Evolutionary conservation across 37 sponge, comb jelly and placozoan species (phyloP), one percentile per base, ranked within the genome.

Genomic region (Aplysina aerophoba): DNA sequence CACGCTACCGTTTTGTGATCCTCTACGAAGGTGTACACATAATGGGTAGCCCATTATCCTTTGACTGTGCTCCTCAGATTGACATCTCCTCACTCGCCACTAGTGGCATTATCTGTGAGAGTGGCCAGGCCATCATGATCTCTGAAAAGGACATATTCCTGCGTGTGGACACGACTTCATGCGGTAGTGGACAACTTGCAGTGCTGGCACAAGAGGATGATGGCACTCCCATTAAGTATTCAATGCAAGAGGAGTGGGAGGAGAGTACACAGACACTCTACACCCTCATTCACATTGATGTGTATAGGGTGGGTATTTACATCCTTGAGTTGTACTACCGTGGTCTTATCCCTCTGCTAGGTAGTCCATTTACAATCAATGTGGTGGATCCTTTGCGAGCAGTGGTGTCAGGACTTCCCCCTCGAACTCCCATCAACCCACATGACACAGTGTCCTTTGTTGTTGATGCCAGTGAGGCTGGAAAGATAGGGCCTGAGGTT

Each of bases 321-420:
- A 58, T 62, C 11, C 79, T 91, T 0, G 78, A 81, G 1, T 74
- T 92, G 21, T 69, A 57, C 16, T 92, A 56, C 37, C 66, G 87
- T 84, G 88, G 73, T 4, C 86, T 61, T 1, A 63, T 39, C 21
- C 71, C 75, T 1, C 85, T 96, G n/a, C 90, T 92, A 21, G 86
- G 84, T 11, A 89, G 92, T 72, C 97, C 97, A 1, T 96, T 94
- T 54, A 69, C 84, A 19, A 79, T 95, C 82, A 89, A 87, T 69
- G 81, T 96, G 17, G 73, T 84, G 15, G 90, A 91, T 72, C 92
- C 95, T 4, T 81, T 78, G 19, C 84, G 89, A 21, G 86, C 87
- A 28, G 65, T 59, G 16, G 92, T 91, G 36, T 72, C 55, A 24
- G 91, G 88, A 0, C 35, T 94, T 15, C 89, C 91, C 54, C 73